Conservation (phyloP, 2,113 vertebrate genomes). For the Cricetomys ansorgei region DNA sequence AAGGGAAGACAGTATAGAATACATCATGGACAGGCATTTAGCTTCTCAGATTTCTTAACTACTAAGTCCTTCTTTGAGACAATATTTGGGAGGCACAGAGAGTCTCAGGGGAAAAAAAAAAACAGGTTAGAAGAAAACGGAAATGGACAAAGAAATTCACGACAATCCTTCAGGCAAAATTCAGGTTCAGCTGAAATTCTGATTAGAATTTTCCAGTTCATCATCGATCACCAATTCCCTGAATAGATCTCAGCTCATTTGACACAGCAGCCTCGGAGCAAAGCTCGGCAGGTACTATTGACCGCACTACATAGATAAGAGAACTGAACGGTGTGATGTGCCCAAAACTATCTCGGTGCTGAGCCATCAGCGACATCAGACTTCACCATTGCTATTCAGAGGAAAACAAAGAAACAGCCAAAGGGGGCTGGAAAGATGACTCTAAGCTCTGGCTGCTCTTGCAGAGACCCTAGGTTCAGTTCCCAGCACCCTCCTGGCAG, state of each 20-base stretch:
- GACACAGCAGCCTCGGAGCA: neutral
- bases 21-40: neutral
- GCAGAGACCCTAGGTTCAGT: neutral
- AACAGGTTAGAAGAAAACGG: neutral
- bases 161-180: slow-evolving; percentile 43
- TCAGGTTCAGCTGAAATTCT: neutral
- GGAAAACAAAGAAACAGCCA: slow-evolving; percentile 11
- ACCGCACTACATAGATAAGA: slow-evolving; percentile 1
- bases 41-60: neutral
- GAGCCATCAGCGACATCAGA: neutral
- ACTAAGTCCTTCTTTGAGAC: neutral
- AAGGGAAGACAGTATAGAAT: neutral
- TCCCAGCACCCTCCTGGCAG: neutral
- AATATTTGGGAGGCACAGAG: neutral
- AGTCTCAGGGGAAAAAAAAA: neutral
- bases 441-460: neutral
- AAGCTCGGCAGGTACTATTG: neutral
- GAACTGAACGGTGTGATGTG: neutral
- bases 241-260: neutral
- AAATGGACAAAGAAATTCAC: slow-evolving; percentile 18
- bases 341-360: neutral
- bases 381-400: neutral
- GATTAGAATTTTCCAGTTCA: slow-evolving; percentile 7
- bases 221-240: neutral
- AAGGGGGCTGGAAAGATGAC: neutral